Evolutionary conservation across 2,113 vertebrate species (phyloP), one percentile per base, ranked within the genome.

Genomic region (Orycteropus afer): DNA sequence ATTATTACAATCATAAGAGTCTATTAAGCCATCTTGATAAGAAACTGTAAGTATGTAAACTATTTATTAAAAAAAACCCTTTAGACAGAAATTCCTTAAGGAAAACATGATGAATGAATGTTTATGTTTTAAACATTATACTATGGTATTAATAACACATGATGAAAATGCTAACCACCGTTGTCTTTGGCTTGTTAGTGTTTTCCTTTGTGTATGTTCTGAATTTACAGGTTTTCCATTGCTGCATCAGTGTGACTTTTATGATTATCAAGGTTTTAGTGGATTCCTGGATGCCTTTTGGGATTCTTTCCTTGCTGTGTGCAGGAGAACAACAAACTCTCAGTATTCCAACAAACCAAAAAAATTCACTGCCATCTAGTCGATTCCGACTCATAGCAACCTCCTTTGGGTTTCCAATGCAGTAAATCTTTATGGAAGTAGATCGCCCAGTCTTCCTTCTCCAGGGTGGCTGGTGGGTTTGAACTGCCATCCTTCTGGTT

Each of bases 121-220:
- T 90, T 95, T 95, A 71, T 76, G 61, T 94, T 97, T 94, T 94
- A 47, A 95, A 92, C n/a, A 79, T 91, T 92, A 57, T 91, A 76
- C 1, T 20, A 25, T 94, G 90, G 2, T 76, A 86, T 87, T 91
- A 94, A 85, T 90, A 86, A 94, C 90, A 94, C 37, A 94, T 74
- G 84, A 95, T 94, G 42, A 91, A 95, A 94, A 94, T 55, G 17
- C 78, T 93, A 67, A 51, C 69, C 55, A 86, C 67, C 37, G 0
- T 91, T 91, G 25, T 85, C 37, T 93, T 92, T 96, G 81, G 78
- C 87, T 80, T 59, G 20, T 42, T 9, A 86, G 29, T 7, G 49
- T 89, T 71, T 76, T 76, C 80, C 76, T 94, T 77, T 91, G 51
- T 84, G 77, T 81, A 8, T 17, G 61, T 93, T 85, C 7, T 94